phyloP scores from a whole-genome alignment of 1,140 invertebrate genomes.

The Melipona quadrifasciata region DNA sequence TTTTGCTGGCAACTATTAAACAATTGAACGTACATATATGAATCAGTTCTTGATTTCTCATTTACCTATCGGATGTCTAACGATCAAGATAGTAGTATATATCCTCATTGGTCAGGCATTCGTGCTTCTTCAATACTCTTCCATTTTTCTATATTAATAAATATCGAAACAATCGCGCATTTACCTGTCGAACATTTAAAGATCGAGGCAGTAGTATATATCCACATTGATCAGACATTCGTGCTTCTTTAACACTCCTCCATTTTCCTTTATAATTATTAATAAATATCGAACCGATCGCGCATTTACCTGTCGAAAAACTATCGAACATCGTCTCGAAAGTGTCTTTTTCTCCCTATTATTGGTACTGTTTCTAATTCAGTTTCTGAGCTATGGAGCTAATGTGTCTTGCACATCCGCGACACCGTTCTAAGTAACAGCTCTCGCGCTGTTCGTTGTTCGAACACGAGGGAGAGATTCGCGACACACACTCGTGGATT shows the following conservation, averaged over 20 bases:
- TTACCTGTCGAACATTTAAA: no score
- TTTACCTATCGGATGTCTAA: no score
- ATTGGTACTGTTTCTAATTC: constrained; percentile 39
- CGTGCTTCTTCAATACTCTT: no score
- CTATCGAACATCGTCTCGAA: no score
- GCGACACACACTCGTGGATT: constrained; percentile 60
- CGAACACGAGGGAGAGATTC: constrained; percentile 42
- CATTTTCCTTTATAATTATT: not conserved
- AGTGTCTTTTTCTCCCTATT: not conserved
- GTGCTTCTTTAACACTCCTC: not conserved
- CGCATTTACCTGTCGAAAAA: not conserved
- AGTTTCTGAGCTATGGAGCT: constrained; percentile 17
- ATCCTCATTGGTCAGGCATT: no score
- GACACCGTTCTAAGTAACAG: constrained; percentile 51
- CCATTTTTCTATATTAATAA: no score
- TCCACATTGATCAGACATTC: not conserved
- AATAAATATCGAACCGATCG: not conserved
- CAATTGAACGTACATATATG: not conserved
- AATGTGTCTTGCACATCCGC: constrained; percentile 31
- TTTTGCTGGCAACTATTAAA: not conserved
- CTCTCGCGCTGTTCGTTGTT: constrained; percentile 51
- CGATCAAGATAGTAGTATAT: no score
- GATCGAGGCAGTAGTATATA: not conserved
- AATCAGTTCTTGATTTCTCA: no score
- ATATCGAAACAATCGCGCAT: no score